Conservation (phyloP, 2,113 vertebrate genomes). For the Octodon degus region DNA sequence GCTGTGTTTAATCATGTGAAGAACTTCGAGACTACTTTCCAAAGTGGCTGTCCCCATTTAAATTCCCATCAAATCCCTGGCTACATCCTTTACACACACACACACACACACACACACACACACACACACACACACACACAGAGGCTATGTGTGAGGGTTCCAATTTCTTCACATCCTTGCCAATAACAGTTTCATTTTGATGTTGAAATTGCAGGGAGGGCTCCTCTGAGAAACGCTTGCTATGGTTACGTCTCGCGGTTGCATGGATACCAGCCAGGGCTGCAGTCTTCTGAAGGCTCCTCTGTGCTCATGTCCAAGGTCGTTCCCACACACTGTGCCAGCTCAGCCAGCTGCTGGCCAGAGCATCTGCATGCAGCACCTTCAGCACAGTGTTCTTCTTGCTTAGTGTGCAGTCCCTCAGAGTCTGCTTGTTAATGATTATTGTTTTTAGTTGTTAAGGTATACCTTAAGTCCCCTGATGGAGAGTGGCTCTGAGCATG, state of each 20-base stretch:
- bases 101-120: not conserved
- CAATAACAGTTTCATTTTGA: not conserved
- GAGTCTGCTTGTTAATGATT: not conserved
- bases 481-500: too few species aligned
- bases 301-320: not conserved
- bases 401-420: not conserved
- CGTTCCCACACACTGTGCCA: not conserved
- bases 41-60: not conserved
- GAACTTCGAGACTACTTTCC: not conserved
- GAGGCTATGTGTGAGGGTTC: not conserved
- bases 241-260: not conserved
- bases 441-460: not conserved
- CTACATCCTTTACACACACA: not conserved
- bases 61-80: not conserved
- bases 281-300: not conserved
- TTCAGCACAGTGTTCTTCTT: not conserved
- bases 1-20: not conserved
- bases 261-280: not conserved
- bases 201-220: not conserved
- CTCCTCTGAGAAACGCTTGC: not conserved
- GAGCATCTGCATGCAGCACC: not conserved
- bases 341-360: not conserved
- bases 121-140: not conserved
- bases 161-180: not conserved
- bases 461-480: not conserved